phyloP scores from a whole-genome alignment of 2,888 invertebrate species.

The Smittia sp. region DNA sequence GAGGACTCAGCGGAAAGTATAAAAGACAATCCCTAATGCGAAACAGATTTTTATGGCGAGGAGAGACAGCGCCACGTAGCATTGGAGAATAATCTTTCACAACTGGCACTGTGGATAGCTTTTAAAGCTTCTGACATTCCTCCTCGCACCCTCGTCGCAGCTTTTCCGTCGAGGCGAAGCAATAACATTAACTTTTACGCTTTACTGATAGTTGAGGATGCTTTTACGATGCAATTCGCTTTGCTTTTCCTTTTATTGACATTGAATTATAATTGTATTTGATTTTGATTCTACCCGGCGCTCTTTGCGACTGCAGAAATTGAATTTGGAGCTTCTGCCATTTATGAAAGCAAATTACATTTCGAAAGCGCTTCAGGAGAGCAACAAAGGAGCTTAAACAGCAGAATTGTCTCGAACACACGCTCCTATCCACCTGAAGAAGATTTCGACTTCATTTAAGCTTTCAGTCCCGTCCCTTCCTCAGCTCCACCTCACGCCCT shows the following conservation, averaged over 20 bases:
- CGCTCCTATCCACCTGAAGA: not conserved
- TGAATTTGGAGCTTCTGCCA: not conserved
- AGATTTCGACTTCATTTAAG: not conserved
- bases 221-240: conserved; percentile 37
- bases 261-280: conserved; percentile 39
- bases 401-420: not conserved
- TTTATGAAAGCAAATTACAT: conserved; percentile 2
- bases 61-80: not conserved
- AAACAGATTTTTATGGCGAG: conserved; percentile 27
- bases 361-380: not conserved
- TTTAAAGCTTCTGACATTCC: conserved; percentile 23
- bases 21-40: conserved; percentile 22
- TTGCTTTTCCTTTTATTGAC: conserved; percentile 26
- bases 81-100: conserved; percentile 29
- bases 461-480: not conserved
- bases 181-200: conserved; percentile 40
- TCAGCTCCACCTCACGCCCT: not conserved
- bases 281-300: conserved; percentile 17
- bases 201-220: conserved; percentile 40
- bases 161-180: conserved; percentile 1
- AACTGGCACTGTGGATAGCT: conserved; percentile 13
- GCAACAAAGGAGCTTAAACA: not conserved
- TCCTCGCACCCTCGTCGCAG: not conserved
- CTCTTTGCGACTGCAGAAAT: not conserved
- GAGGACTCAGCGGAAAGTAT: not conserved